These are phyloP conservation scores for Pachliopta kotzebuea DNA, from an alignment of 2,888 invertebrate species.

Conservation along the genomic window DNA sequence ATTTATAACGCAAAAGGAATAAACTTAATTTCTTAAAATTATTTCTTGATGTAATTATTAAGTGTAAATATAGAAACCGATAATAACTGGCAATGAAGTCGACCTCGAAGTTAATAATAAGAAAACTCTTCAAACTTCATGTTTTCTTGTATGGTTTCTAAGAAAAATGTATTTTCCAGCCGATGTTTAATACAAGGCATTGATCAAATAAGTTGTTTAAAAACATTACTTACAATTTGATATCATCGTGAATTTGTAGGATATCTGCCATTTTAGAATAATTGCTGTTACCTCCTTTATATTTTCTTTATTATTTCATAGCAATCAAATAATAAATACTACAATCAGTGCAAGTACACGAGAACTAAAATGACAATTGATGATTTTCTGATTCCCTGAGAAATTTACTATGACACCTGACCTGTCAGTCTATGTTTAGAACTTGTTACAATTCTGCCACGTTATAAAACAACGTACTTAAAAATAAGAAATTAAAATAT, in stretches of 20 bases:
- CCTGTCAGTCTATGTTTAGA: conserved; percentile 15
- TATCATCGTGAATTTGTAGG: conserved; percentile 85
- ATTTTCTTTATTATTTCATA: conserved; percentile 34
- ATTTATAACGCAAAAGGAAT: too few relatives aligned
- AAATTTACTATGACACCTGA: conserved; percentile 32
- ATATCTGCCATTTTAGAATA: conserved; percentile 78
- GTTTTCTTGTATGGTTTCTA: conserved; percentile 42
- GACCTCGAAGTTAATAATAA: conserved; percentile 1
- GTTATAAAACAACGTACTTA: background rate
- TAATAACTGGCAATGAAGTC: background rate
- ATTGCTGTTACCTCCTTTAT: conserved; percentile 3
- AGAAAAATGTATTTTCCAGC: conserved; percentile 37
- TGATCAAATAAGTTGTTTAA: conserved; percentile 3
- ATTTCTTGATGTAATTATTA: too few relatives aligned
- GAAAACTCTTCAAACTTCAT: conserved; percentile 10
- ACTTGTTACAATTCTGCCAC: conserved; percentile 23
- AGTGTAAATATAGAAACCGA: conserved; percentile 10
- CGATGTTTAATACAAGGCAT: conserved; percentile 11
- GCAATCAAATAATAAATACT: conserved; percentile 28
- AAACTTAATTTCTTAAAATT: too few relatives aligned
- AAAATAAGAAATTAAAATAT: too few relatives aligned
- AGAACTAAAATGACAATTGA: conserved; percentile 9
- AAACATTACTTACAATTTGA: conserved; percentile 82
- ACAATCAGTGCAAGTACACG: conserved; percentile 9
- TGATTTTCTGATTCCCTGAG: conserved; percentile 21